Evolutionary conservation across 1,140 invertebrate species (phyloP).

Genomic region (Centruroides sculpturatus): DNA sequence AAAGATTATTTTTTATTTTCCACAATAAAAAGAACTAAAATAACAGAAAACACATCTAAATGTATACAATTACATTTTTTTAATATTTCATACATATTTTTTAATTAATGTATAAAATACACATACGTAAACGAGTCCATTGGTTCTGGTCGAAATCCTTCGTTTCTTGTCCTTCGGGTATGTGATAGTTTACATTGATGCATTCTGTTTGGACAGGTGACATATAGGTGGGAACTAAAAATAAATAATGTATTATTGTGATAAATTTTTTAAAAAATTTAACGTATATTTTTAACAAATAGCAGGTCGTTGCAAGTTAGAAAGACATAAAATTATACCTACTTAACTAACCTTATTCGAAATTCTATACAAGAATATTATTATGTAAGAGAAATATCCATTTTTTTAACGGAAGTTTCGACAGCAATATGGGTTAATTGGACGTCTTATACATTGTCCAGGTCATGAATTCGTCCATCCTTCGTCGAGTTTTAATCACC

Average conservation of each 20-base stretch:
- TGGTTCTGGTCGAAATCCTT: constrained; percentile 63
- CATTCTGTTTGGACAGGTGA: constrained; percentile 88
- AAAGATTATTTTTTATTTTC: no score
- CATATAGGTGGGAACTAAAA: constrained; percentile 70
- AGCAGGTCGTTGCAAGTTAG: background rate
- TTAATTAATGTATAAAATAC: background rate
- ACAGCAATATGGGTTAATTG: no score
- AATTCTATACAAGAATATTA: background rate
- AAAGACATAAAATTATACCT: background rate
- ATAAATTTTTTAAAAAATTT: constrained; percentile 3
- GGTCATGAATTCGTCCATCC: no score
- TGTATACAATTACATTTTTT: background rate
- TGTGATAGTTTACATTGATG: constrained; percentile 86
- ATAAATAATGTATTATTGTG: constrained; percentile 25
- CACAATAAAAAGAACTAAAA: no score
- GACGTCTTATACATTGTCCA: no score
- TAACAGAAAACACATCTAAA: no score
- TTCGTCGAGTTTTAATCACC: no score
- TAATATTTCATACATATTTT: background rate
- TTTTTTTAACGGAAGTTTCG: no score
- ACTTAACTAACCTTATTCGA: background rate
- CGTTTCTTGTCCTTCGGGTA: constrained; percentile 65
- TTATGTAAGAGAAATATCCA: background rate
- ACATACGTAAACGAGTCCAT: constrained; percentile 67
- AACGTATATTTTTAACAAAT: constrained; percentile 1